Evolutionary conservation across 2,888 invertebrate species (phyloP).

Genomic region (Agrilus biguttatus): DNA sequence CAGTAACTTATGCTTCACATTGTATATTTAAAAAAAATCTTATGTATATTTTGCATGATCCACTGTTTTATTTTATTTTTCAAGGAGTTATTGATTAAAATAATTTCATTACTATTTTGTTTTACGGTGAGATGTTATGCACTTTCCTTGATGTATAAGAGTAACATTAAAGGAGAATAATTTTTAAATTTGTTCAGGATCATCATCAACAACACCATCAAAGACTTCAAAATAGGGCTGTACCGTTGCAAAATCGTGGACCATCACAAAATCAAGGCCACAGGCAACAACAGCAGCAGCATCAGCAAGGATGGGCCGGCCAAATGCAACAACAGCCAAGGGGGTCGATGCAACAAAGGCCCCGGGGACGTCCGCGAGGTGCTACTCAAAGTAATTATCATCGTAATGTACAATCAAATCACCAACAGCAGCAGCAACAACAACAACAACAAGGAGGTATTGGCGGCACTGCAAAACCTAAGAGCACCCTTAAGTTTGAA

Average conservation of each 20-base stretch:
- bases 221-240: conserved; percentile 9
- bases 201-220: too few relatives aligned
- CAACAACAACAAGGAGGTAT: conserved; percentile 19
- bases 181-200: too few relatives aligned
- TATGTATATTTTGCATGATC: too few relatives aligned
- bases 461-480: conserved; percentile 30
- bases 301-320: conserved; percentile 11
- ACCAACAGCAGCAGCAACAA: conserved; percentile 5
- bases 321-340: conserved; percentile 22
- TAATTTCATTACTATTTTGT: too few relatives aligned
- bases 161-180: too few relatives aligned
- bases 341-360: conserved; percentile 33
- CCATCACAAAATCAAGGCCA: conserved; percentile 16
- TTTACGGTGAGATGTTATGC: too few relatives aligned
- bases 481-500: conserved; percentile 79
- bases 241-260: conserved; percentile 17
- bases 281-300: conserved; percentile 26
- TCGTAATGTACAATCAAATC: too few relatives aligned
- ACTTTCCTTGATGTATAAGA: too few relatives aligned
- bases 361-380: conserved; percentile 32
- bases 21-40: too few relatives aligned
- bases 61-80: too few relatives aligned
- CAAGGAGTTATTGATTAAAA: too few relatives aligned
- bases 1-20: too few relatives aligned
- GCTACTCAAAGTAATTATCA: conserved; percentile 3